A percentile compares a stretch with the other conserved stretches of the same genome.
Conservation (phyloP, 1,140 invertebrate species). For the Nixonia krombeini region DNA sequence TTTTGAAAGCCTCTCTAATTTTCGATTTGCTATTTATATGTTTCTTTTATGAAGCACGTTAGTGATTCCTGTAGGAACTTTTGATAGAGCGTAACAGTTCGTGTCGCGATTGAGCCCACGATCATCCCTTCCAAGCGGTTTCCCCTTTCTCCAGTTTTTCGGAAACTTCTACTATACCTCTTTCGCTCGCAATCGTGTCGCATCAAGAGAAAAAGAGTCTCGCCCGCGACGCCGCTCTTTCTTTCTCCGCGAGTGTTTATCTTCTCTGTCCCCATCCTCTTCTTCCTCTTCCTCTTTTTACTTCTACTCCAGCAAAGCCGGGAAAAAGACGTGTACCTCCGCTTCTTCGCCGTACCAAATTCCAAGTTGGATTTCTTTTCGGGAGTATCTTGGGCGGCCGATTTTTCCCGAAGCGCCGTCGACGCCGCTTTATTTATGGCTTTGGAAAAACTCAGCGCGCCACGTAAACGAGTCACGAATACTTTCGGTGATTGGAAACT, state of each 20-base stretch:
- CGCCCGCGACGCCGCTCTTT: not conserved
- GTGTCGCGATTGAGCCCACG: too few relatives aligned
- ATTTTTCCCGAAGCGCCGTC: conserved; percentile 18
- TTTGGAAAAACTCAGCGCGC: not conserved
- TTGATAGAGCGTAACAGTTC: too few relatives aligned
- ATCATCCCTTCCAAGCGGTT: not conserved
- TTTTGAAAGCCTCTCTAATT: not conserved
- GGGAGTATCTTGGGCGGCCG: not conserved
- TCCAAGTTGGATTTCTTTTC: conserved; percentile 14
- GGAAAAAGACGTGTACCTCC: not conserved
- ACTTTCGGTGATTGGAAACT: conserved; percentile 27
- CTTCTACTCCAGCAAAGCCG: conserved; percentile 9
- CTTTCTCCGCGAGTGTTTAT: conserved; percentile 15
- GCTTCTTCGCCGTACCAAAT: not conserved
- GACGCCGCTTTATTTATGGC: conserved; percentile 23
- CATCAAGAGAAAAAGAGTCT: not conserved
- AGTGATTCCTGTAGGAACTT: too few relatives aligned
- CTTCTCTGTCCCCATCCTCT: conserved; percentile 8
- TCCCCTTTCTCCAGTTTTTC: conserved; percentile 1
- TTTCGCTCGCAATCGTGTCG: not conserved
- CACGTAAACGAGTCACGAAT: conserved; percentile 9
- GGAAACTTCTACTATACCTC: not conserved
- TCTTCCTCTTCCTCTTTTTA: conserved; percentile 3
- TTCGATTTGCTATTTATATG: not conserved
- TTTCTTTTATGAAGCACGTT: too few relatives aligned